Evolutionary conservation across 2,113 vertebrate genomes (phyloP).

Genomic region (Trogon surrucura): DNA sequence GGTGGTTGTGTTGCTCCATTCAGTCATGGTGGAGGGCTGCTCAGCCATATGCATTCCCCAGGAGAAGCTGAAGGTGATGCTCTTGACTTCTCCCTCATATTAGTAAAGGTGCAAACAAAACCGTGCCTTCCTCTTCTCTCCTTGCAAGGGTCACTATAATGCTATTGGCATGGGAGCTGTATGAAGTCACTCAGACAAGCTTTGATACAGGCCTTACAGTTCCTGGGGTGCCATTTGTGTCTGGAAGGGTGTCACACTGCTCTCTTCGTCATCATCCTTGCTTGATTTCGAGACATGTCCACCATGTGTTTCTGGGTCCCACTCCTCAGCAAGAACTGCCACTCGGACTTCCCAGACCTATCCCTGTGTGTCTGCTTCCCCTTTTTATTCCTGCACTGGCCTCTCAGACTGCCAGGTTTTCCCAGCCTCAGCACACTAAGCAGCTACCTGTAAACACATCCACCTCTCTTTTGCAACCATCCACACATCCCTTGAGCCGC

Average conservation of each 20-base stretch:
- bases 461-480: not conserved
- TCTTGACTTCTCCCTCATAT: not conserved
- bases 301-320: not conserved
- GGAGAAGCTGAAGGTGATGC: not conserved
- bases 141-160: not conserved
- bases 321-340: not conserved
- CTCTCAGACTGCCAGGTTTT: not conserved
- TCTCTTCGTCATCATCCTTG: not conserved
- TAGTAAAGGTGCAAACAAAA: not conserved
- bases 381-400: not conserved
- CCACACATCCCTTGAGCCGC: not conserved
- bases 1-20: not conserved
- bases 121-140: not conserved
- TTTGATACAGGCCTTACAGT: not conserved
- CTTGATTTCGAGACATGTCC: not conserved
- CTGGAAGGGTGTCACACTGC: not conserved
- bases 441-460: not conserved
- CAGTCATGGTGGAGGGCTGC: not conserved
- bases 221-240: not conserved
- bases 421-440: not conserved
- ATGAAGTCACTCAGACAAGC: not conserved
- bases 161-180: not conserved
- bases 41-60: not conserved
- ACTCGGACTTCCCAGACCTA: not conserved
- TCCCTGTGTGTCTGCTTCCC: not conserved